Conservation (phyloP, 30 jellyfish, hydroid and myxozoan species). For the Hydractinia echinata region DNA sequence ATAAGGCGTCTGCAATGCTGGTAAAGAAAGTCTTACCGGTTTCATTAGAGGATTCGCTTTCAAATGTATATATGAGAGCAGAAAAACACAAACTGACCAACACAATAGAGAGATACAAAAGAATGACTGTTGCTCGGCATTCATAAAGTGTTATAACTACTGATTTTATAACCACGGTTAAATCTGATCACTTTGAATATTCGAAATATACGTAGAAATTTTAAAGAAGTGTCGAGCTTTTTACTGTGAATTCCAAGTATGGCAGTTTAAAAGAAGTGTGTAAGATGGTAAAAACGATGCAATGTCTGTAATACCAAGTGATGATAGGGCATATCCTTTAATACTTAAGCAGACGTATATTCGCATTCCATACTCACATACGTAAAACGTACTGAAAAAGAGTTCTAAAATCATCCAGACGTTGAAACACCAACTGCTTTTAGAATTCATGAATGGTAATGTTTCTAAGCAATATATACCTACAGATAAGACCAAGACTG, state of each 20-base stretch:
- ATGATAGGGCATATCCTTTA: too few relatives aligned
- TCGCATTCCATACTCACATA: conserved; percentile 44
- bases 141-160: conserved; percentile 54
- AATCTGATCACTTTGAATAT: conserved; percentile 59
- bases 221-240: not conserved
- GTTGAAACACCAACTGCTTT: conserved; percentile 33
- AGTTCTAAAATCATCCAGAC: conserved; percentile 33
- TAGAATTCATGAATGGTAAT: not conserved
- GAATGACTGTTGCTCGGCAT: conserved; percentile 45
- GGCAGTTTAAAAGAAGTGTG: too few relatives aligned
- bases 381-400: conserved; percentile 44
- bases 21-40: conserved; percentile 12
- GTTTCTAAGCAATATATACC: conserved; percentile 64
- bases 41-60: not conserved
- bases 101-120: conserved; percentile 36
- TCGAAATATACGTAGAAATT: conserved; percentile 42
- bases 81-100: conserved; percentile 64
- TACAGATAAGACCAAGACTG: conserved; percentile 40
- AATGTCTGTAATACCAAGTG: too few relatives aligned
- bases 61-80: conserved; percentile 50
- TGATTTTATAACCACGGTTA: conserved; percentile 55
- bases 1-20: conserved; percentile 69
- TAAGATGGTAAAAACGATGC: too few relatives aligned
- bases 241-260: too few relatives aligned
- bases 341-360: not conserved